phyloP scores from a whole-genome alignment of 2,888 invertebrate species.

The Acrobasis consociella region DNA sequence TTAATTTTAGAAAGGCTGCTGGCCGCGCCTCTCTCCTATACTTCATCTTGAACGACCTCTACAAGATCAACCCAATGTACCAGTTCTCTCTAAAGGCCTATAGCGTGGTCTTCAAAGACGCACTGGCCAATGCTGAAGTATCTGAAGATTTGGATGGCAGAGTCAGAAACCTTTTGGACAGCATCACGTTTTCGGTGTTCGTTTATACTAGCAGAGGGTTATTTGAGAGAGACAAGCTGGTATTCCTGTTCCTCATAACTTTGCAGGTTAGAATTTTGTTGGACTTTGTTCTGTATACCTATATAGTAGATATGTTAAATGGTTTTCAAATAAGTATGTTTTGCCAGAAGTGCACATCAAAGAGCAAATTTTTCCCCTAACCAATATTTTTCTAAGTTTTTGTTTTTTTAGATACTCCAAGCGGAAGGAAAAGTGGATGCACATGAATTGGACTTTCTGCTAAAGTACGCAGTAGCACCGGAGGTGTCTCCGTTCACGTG shows the following conservation, averaged over 20 bases:
- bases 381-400: not conserved
- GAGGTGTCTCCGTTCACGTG: slow-evolving; percentile 91
- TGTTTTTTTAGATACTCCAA: slow-evolving; percentile 62
- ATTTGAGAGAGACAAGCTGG: slow-evolving; percentile 95
- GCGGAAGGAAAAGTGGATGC: slow-evolving; percentile 85
- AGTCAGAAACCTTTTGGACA: slow-evolving; percentile 91
- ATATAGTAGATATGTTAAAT: too few relatives aligned
- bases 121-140: slow-evolving; percentile 86
- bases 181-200: slow-evolving; percentile 93
- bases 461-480: slow-evolving; percentile 91
- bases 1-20: slow-evolving; percentile 86
- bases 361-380: too few relatives aligned
- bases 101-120: slow-evolving; percentile 94
- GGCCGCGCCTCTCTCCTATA: slow-evolving; percentile 94
- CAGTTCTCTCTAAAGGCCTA: slow-evolving; percentile 98
- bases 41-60: slow-evolving; percentile 95
- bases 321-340: too few relatives aligned
- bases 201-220: slow-evolving; percentile 95
- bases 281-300: too few relatives aligned
- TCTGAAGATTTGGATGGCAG: slow-evolving; percentile 88
- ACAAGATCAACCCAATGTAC: slow-evolving; percentile 97
- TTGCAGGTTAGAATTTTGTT: slow-evolving; percentile 87
- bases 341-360: too few relatives aligned
- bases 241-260: slow-evolving; percentile 93
- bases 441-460: slow-evolving; percentile 91